Evolutionary conservation across 2,888 invertebrate genomes (phyloP).

Genomic region (Platycnemis pennipes): DNA sequence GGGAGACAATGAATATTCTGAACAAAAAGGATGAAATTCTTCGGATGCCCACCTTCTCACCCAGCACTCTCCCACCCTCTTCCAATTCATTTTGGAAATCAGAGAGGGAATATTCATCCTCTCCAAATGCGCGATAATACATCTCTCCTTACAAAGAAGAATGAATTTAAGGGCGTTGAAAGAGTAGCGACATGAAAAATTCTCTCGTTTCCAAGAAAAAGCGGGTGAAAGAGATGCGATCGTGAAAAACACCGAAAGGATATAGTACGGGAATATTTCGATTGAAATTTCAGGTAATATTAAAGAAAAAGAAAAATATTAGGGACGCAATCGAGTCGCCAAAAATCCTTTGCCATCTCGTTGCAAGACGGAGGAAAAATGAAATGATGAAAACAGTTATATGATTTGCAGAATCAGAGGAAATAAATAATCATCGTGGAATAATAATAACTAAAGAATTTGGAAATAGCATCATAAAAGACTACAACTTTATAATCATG

Average conservation of each 20-base stretch:
- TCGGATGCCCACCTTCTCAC: background rate
- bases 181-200: background rate
- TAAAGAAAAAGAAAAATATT: too few relatives aligned
- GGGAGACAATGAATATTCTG: constrained; percentile 59
- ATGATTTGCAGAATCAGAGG: too few relatives aligned
- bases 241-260: too few relatives aligned
- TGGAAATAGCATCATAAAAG: too few relatives aligned
- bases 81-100: constrained; percentile 33
- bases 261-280: too few relatives aligned
- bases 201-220: background rate
- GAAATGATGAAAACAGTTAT: background rate
- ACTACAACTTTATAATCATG: too few relatives aligned
- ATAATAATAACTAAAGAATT: too few relatives aligned
- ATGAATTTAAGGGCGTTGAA: constrained; percentile 23
- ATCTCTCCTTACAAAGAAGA: background rate
- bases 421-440: too few relatives aligned
- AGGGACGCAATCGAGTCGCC: too few relatives aligned
- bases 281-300: too few relatives aligned
- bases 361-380: background rate
- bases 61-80: background rate
- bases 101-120: constrained; percentile 48
- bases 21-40: constrained; percentile 42
- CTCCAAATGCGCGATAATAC: constrained; percentile 9
- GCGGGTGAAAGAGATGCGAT: too few relatives aligned
- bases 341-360: background rate